These are phyloP conservation scores for Pterostichus madidus DNA, from an alignment of 2,888 invertebrate genomes.

Conservation along the genomic window DNA sequence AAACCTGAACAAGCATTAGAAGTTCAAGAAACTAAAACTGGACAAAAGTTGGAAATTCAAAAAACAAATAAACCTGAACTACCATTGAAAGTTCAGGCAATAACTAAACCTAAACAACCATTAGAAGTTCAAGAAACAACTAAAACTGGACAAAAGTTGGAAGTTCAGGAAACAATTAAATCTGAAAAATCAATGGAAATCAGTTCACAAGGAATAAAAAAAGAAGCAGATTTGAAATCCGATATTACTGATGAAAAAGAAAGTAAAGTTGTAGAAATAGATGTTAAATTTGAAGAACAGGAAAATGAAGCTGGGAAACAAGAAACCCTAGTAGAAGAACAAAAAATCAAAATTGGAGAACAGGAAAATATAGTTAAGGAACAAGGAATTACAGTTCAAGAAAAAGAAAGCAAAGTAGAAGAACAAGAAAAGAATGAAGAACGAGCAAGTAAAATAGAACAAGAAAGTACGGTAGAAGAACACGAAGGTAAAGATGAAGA, in stretches of 20 bases:
- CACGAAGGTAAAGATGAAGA: neutral
- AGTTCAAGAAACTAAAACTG: too few species aligned
- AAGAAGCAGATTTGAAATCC: conserved; percentile 65
- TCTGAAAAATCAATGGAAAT: conserved; percentile 74
- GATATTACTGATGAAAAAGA: conserved; percentile 68
- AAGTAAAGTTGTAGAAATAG: conserved; percentile 69
- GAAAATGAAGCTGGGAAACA: conserved; percentile 60
- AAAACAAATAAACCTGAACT: neutral
- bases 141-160: neutral
- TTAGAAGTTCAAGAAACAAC: too few species aligned
- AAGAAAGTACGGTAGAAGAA: conserved; percentile 28
- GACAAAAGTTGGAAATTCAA: too few species aligned
- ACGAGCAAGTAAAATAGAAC: conserved; percentile 12
- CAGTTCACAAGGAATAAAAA: conserved; percentile 48
- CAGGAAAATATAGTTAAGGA: conserved; percentile 19
- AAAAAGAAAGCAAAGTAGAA: conserved; percentile 9
- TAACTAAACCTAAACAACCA: too few species aligned
- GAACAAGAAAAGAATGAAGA: neutral
- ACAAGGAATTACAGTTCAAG: conserved; percentile 19
- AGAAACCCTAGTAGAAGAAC: neutral
- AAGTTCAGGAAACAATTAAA: conserved; percentile 70
- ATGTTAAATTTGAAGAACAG: conserved; percentile 60
- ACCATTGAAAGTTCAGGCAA: too few species aligned
- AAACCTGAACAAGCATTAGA: too few species aligned
- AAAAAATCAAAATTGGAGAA: conserved; percentile 64